Evolutionary conservation across 2,113 vertebrate genomes (phyloP).

Genomic region (Illadopsis cleaveri): DNA sequence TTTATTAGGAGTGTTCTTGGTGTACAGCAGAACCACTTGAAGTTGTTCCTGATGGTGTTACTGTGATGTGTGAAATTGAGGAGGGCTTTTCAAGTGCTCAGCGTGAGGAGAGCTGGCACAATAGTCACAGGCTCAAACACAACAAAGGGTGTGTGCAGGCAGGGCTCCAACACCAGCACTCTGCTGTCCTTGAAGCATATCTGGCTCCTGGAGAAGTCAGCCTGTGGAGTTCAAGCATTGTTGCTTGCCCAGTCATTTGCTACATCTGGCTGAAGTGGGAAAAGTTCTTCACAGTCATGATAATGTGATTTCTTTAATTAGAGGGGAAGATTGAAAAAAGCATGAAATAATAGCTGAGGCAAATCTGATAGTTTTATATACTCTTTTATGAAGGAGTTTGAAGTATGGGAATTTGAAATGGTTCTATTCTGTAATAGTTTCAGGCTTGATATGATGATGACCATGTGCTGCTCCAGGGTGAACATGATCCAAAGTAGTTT

Average conservation of each 20-base stretch:
- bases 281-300: background rate
- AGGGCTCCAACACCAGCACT: accelerated
- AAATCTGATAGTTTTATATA: background rate
- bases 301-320: background rate
- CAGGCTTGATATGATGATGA: background rate
- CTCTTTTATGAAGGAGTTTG: background rate
- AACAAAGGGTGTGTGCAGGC: background rate
- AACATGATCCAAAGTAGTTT: background rate
- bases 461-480: background rate
- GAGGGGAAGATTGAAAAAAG: background rate
- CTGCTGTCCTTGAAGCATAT: background rate
- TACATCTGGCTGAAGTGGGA: background rate
- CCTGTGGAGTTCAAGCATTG: background rate
- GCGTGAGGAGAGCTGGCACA: background rate
- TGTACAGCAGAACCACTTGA: background rate
- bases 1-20: background rate
- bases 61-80: background rate
- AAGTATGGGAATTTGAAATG: background rate
- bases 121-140: background rate
- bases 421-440: background rate
- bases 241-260: background rate
- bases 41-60: background rate
- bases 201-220: background rate
- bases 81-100: background rate
- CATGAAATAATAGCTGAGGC: background rate